Evolutionary conservation across 2,888 invertebrate species (phyloP), one percentile per base, ranked within the genome.

Genomic region (Adelognathus sp.): DNA sequence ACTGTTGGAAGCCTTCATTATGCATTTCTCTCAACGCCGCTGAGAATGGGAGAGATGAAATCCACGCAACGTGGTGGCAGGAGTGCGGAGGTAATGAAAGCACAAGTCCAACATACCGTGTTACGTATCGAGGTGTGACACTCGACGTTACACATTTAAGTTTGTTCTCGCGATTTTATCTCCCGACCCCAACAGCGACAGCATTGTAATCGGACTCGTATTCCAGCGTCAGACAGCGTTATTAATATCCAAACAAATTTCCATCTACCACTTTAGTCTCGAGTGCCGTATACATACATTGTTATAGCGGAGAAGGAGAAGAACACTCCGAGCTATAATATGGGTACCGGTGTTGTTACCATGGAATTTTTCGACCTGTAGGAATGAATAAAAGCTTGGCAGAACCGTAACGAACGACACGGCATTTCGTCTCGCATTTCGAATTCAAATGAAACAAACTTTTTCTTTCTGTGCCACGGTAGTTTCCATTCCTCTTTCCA

Each of bases 211-310:
- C 74, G 31, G 60, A 11, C 66, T 24, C 67, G 61, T 74, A n/a
- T n/a, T n/a, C n/a, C n/a, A n/a, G n/a, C 61, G 67, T 74, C 44
- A n/a, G 24, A 52, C 2, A 31, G 36, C 46, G 39, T 61, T 61
- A 74, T 67, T 46, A 67, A 39, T 36, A 72, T 77, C 46, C 58
- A 60, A 60, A 60, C 64, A 44, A 71, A 63, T 71, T 50, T 60
- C 7, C 50, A 58, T 50, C 58, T 39, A 6, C 60, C 36, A n/a
- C 33, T 46, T 16, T 44, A 7, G 16, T 63, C 24, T 5, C 9
- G 66, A 56, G 44, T 16, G 54, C 27, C 33, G 50, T 33, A 46
- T 54, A 46, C 31, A 63, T 31, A 39, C 29, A 39, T 11, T 44
- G 63, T 21, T 18, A 21, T 70, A 58, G 63, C 41, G n/a, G 60